These are phyloP conservation scores for Podargus strigoides DNA, from an alignment of 2,797 vertebrate genomes.

Conservation along the genomic window DNA sequence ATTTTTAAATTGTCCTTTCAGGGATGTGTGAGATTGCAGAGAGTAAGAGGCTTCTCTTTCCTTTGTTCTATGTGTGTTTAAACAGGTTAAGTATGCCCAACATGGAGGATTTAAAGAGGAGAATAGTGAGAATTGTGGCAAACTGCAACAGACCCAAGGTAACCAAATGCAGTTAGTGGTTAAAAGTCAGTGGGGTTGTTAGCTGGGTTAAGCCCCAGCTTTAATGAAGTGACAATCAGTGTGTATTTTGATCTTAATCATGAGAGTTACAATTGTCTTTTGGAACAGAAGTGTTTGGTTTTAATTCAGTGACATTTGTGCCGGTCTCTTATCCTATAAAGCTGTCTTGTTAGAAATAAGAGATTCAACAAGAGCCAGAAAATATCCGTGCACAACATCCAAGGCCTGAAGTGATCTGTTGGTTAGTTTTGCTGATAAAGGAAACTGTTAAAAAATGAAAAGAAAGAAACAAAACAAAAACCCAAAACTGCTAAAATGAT, in stretches of 20 bases:
- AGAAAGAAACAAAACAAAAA: neutral
- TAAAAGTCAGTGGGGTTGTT: neutral
- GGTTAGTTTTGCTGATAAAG: neutral
- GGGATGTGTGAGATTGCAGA: neutral
- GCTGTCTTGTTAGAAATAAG: neutral
- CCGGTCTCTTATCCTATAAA: neutral
- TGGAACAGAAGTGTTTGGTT: neutral
- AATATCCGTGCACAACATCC: fast-evolving
- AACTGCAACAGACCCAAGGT: constrained; percentile 96
- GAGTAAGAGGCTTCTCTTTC: neutral
- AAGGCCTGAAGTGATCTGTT: neutral
- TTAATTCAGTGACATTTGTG: neutral
- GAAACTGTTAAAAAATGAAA: neutral
- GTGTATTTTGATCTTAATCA: neutral
- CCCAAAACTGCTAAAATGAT: neutral
- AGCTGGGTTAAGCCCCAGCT: neutral
- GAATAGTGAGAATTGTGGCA: constrained; percentile 89
- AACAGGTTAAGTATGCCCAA: constrained; percentile 92
- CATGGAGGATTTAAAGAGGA: constrained; percentile 91
- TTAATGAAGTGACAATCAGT: neutral
- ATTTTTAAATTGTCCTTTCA: neutral
- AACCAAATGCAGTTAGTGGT: neutral
- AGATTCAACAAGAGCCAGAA: neutral
- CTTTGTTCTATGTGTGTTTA: neutral
- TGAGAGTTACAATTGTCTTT: neutral